Conservation (phyloP, 2,797 vertebrate genomes). For the Phalloptychus januarius region DNA sequence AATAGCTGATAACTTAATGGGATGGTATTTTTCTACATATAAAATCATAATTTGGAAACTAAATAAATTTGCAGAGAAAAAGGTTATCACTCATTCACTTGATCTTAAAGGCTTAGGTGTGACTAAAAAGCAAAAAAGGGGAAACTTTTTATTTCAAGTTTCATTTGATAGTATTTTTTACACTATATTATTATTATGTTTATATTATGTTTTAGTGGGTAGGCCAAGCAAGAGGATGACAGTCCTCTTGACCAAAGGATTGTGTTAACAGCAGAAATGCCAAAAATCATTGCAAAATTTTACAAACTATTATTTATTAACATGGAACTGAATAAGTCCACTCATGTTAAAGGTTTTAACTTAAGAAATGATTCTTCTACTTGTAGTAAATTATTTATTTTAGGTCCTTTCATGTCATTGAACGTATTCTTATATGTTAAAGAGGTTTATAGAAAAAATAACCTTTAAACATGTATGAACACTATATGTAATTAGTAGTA, state of each 20-base stretch:
- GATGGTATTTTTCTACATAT: not conserved
- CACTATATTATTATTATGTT: not conserved
- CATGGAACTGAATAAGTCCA: not conserved
- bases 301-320: not conserved
- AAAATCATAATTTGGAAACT: not conserved
- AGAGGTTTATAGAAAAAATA: not conserved
- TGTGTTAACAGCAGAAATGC: not conserved
- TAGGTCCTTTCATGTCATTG: not conserved
- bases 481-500: not conserved
- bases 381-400: not conserved
- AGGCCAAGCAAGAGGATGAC: too few relatives aligned
- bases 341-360: not conserved
- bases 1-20: not conserved
- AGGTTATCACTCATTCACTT: not conserved
- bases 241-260: too few relatives aligned
- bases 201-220: too few relatives aligned
- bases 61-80: not conserved
- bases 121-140: not conserved
- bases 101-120: not conserved
- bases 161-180: not conserved
- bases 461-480: not conserved
- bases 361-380: not conserved
- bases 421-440: not conserved
- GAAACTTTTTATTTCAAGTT: not conserved
- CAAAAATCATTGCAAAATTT: not conserved